Percentiles rank a stretch among this genome's conserved stretches.
These are phyloP conservation scores for Myrmecobius fasciatus DNA, from an alignment of 2,113 vertebrate genomes.

Conservation along the genomic window DNA sequence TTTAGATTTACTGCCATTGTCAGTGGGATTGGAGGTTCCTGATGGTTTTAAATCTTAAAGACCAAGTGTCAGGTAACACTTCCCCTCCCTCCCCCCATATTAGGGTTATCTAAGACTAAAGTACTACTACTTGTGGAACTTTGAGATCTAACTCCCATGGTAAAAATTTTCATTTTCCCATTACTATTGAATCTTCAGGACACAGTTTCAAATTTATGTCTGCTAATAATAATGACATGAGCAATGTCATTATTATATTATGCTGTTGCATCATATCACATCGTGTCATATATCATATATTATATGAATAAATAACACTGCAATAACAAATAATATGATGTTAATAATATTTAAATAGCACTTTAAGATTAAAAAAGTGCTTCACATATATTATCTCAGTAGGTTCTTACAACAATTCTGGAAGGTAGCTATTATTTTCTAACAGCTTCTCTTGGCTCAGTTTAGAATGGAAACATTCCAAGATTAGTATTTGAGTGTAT, in stretches of 20 bases:
- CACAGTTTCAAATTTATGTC: background rate
- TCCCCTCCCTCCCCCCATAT: background rate
- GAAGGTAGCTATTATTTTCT: background rate
- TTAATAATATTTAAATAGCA: background rate
- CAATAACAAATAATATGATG: background rate
- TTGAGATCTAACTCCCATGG: background rate
- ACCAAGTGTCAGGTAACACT: background rate
- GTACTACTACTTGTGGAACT: no score
- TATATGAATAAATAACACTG: background rate
- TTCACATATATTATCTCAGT: background rate
- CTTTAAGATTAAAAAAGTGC: background rate
- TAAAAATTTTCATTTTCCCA: background rate
- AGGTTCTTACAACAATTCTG: background rate
- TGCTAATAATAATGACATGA: background rate
- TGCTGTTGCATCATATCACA: no score
- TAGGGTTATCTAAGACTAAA: background rate
- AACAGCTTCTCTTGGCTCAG: background rate
- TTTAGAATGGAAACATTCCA: background rate
- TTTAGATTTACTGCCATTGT: background rate
- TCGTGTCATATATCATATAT: background rate
- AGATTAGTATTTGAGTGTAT: background rate
- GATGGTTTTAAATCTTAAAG: background rate
- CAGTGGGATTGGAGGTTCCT: background rate
- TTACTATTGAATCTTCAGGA: background rate
- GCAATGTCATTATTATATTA: background rate